phyloP scores from a whole-genome alignment of 2,797 vertebrate species.

The Rousettus madagascariensis region DNA sequence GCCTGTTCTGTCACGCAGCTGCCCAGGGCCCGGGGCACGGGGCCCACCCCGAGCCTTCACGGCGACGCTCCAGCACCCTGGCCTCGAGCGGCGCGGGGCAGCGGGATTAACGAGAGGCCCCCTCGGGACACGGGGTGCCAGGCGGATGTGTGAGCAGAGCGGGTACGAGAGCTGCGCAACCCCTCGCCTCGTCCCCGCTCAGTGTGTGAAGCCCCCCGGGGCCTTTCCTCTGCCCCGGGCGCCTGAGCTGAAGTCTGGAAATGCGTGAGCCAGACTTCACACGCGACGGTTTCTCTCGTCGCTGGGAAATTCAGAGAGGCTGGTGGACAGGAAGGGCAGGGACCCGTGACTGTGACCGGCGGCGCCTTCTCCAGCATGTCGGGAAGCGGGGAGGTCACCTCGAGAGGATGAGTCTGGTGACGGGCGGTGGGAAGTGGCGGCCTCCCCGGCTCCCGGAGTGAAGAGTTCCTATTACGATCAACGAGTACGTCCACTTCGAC shows the following conservation, averaged over 20 bases:
- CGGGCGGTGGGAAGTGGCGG: too few species aligned
- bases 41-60: rapidly evolving
- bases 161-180: neutral
- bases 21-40: neutral
- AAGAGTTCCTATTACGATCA: neutral
- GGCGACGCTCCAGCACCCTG: neutral
- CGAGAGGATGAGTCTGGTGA: neutral
- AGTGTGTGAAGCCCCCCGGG: neutral
- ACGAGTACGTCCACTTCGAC: neutral
- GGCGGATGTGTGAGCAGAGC: rapidly evolving
- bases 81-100: rapidly evolving
- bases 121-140: neutral
- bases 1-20: rapidly evolving
- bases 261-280: rapidly evolving
- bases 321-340: neutral
- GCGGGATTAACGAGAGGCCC: too few species aligned
- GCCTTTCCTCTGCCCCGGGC: neutral
- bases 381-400: neutral
- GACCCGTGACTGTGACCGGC: rapidly evolving
- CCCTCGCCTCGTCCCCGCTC: neutral
- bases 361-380: rapidly evolving
- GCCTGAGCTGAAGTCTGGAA: neutral
- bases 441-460: neutral
- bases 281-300: neutral
- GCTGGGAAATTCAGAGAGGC: neutral